Evolutionary conservation across 1,140 invertebrate genomes (phyloP).

Genomic region (Ceratina japonica): DNA sequence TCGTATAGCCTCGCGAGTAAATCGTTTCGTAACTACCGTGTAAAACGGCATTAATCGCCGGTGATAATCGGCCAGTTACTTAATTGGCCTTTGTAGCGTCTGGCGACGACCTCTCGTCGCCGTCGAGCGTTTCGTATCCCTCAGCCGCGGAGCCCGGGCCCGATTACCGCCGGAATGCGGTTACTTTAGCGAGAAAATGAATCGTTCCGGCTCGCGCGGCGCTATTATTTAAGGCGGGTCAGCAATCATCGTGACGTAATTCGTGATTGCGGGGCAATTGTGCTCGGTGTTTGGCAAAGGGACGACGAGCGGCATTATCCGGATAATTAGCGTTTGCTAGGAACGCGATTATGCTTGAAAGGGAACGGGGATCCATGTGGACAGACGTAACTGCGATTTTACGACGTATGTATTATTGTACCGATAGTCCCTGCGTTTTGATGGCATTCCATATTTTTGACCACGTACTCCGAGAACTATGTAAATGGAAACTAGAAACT

Average conservation of each 20-base stretch:
- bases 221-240: constrained; percentile 1
- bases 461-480: no score
- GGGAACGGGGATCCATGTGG: neutral
- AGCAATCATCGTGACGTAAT: constrained; percentile 12
- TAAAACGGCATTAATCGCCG: constrained; percentile 12
- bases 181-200: constrained; percentile 5
- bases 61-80: constrained; percentile 19
- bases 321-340: no score
- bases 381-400: no score
- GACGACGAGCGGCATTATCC: no score
- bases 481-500: no score
- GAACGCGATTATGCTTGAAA: no score
- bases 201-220: neutral
- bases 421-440: no score
- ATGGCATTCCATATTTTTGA: neutral
- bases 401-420: no score
- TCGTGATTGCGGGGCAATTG: neutral
- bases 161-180: neutral
- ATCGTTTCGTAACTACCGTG: constrained; percentile 29
- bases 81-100: neutral
- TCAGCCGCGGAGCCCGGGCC: neutral
- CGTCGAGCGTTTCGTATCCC: neutral
- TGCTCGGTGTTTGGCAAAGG: neutral
- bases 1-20: neutral
- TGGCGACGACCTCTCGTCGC: neutral